A percentile compares a stretch with the other conserved stretches of the same genome.
phyloP scores from a whole-genome alignment of 2,888 invertebrate species.

The Folsomia manolachei region DNA sequence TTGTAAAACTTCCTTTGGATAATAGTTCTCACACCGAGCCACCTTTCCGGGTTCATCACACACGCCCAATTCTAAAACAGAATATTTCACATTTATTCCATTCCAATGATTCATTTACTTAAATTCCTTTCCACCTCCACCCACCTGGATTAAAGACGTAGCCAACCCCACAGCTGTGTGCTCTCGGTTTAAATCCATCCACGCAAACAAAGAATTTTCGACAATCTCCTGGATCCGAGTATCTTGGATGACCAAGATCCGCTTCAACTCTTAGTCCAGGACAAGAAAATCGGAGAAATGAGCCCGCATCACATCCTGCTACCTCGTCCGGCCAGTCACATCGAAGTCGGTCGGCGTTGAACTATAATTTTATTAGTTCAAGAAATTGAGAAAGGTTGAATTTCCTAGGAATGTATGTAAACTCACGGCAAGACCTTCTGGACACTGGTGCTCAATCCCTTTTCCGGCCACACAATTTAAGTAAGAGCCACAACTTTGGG shows the following conservation, averaged over 20 bases:
- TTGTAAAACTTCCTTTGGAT: constrained; percentile 44
- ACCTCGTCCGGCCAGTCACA: constrained; percentile 89
- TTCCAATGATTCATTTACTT: constrained; percentile 66
- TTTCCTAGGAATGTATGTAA: too few species aligned
- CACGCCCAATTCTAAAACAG: too few species aligned
- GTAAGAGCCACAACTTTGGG: constrained; percentile 67
- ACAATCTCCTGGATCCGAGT: constrained; percentile 80
- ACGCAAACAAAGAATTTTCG: constrained; percentile 77
- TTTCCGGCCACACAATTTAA: constrained; percentile 78
- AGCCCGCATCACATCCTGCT: constrained; percentile 54
- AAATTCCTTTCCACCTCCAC: too few species aligned
- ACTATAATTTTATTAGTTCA: too few species aligned
- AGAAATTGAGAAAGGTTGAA: too few species aligned
- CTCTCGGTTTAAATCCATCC: constrained; percentile 39
- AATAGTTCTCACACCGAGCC: too few species aligned
- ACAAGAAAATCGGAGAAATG: constrained; percentile 75
- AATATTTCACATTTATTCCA: too few species aligned
- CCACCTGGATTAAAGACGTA: constrained; percentile 89
- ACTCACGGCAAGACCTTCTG: constrained; percentile 82
- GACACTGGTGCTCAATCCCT: constrained; percentile 71
- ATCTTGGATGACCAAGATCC: constrained; percentile 53
- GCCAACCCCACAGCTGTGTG: constrained; percentile 57
- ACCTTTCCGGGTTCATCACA: too few species aligned
- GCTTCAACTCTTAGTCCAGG: constrained; percentile 57
- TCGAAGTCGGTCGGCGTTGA: constrained; percentile 67